Evolutionary conservation across 2,888 invertebrate genomes (phyloP).

Genomic region (Flexamia atlantica): DNA sequence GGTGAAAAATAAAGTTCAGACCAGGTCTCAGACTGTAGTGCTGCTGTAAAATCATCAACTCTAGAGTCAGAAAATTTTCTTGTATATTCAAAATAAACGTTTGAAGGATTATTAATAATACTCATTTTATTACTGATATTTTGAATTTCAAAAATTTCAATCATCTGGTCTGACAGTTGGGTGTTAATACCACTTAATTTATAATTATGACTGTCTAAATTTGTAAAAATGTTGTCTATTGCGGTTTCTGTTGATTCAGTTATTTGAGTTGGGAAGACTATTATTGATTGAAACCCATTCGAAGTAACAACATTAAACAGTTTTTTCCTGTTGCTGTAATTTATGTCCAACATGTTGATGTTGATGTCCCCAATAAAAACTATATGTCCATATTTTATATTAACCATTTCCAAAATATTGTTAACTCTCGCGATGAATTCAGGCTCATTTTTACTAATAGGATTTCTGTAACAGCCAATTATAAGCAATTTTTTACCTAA

Average conservation of each 20-base stretch:
- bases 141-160: too few species aligned
- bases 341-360: slow-evolving; percentile 5
- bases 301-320: neutral
- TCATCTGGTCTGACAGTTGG: too few species aligned
- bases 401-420: neutral
- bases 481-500: neutral
- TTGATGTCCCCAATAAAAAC: slow-evolving; percentile 21
- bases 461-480: slow-evolving; percentile 36
- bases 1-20: too few species aligned
- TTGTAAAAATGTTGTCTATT: slow-evolving; percentile 17
- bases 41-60: too few species aligned
- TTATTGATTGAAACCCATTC: neutral
- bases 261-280: neutral
- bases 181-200: neutral
- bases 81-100: too few species aligned
- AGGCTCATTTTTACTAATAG: slow-evolving; percentile 5
- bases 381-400: neutral
- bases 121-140: too few species aligned
- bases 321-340: neutral
- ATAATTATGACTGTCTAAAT: neutral
- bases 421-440: slow-evolving; percentile 8
- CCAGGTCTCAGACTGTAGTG: too few species aligned
- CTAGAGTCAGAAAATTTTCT: too few species aligned
- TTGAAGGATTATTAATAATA: too few species aligned
- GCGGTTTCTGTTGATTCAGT: slow-evolving; percentile 5